phyloP scores from a whole-genome alignment of 1,140 invertebrate genomes.

The Globodera ellingtonae region DNA sequence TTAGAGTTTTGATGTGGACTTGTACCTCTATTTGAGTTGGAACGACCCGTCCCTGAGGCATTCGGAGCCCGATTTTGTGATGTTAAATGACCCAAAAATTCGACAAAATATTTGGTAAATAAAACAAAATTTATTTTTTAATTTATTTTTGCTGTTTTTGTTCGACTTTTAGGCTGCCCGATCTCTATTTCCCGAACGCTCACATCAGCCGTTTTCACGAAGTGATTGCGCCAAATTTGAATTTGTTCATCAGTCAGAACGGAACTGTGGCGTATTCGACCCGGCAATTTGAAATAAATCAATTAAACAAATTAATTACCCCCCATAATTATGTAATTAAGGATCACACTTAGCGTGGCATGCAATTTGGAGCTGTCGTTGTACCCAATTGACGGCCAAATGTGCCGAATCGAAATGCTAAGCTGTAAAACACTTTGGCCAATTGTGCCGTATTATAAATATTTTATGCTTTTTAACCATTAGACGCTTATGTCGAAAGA shows the following conservation, averaged over 20 bases:
- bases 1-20: conserved; percentile 62
- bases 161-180: conserved; percentile 68
- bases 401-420: conserved; percentile 52
- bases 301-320: too few relatives aligned
- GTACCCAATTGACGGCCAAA: conserved; percentile 62
- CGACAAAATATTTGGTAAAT: conserved; percentile 55
- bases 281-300: conserved; percentile 33
- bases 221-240: conserved; percentile 63
- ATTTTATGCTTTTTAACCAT: neutral
- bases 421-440: conserved; percentile 34
- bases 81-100: conserved; percentile 56
- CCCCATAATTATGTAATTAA: conserved; percentile 24
- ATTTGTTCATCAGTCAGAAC: conserved; percentile 65
- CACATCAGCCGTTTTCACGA: conserved; percentile 54
- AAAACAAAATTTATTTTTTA: neutral
- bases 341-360: conserved; percentile 56
- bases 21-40: conserved; percentile 63
- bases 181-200: conserved; percentile 63
- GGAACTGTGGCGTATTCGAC: conserved; percentile 66
- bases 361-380: conserved; percentile 55
- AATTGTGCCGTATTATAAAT: neutral
- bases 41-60: conserved; percentile 53
- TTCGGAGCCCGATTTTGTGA: conserved; percentile 54
- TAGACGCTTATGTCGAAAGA: conserved; percentile 60
- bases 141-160: conserved; percentile 4